A percentile compares a stretch with the other conserved stretches of the same genome.
Evolutionary conservation across 2,888 invertebrate species (phyloP).

Genomic region (Microctonus hyperodae): DNA sequence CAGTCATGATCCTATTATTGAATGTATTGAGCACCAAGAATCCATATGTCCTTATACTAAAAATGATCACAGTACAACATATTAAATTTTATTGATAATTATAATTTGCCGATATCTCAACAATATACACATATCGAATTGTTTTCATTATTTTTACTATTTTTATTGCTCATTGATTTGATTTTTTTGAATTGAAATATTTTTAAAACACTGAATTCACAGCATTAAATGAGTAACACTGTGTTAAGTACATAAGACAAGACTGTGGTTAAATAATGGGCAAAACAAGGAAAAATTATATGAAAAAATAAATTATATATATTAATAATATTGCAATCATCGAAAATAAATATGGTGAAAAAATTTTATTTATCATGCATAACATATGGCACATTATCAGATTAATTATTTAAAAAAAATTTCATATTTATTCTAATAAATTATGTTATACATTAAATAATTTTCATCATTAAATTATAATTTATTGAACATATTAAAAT

Average conservation of each 20-base stretch:
- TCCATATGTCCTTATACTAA: conserved; percentile 64
- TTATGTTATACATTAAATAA: neutral
- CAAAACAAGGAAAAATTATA: neutral
- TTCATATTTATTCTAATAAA: too few relatives aligned
- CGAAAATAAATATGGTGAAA: neutral
- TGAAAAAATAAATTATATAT: neutral
- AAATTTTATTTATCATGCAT: neutral
- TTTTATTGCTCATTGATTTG: conserved; percentile 19
- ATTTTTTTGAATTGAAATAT: too few relatives aligned
- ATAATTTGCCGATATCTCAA: neutral
- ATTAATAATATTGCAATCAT: neutral
- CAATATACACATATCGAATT: neutral
- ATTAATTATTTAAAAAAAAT: neutral
- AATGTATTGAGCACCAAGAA: conserved; percentile 79
- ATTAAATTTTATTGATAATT: conserved; percentile 21
- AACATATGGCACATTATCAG: neutral
- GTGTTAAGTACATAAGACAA: neutral
- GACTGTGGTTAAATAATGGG: neutral
- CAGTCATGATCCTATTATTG: conserved; percentile 85
- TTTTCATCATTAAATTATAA: neutral
- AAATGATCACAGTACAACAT: conserved; percentile 48
- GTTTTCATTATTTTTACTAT: conserved; percentile 19
- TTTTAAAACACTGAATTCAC: conserved; percentile 1
- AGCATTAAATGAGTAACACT: neutral
- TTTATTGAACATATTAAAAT: neutral